Evolutionary conservation across 2,888 invertebrate species (phyloP), one percentile per base, ranked within the genome.

Genomic region (Shargacucullia verbasci): DNA sequence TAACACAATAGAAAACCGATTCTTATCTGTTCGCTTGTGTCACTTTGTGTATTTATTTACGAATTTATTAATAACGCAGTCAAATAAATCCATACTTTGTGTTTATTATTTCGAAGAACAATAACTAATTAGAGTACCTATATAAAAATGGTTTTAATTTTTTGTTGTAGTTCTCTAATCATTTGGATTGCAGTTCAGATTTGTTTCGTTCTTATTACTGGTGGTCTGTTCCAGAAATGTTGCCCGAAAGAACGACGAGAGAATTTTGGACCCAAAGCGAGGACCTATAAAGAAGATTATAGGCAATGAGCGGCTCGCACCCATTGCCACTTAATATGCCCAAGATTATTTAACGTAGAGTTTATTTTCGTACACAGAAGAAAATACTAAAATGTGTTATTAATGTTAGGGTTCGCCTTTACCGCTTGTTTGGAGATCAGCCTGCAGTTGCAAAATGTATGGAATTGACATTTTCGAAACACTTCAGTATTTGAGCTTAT

Each of bases 221-320:
- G 78, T 67, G 68, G 69, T 81, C 80, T 69, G 63, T 90, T 91
- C 77, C 90, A 94, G 94, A 71, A 85, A 92, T 78, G 64, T 87
- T 61, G 78, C 88, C 58, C 85, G 94, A 61, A 86, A 86, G 74
- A 83, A 82, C 78, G 90, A 91, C 86, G 89, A 92, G 83, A 86
- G 94, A 86, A 84, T 94, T 59, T 58, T 94, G 82, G 94, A 94
- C 84, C 85, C 94, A 77, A 92, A 90, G 84, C 92, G 93, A 76
- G 93, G 92, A 57, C 93, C 90, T 50, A 85, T 94, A 78, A 92
- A 86, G 85, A 93, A 90, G 80, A 83, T 89, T 50, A 82, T 93
- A 52, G 85, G 84, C 37, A 86, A 84, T 67, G 90, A 92, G 59
- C 90, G 92, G 2, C 83, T 94, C 25, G 83, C 92, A n/a, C 92